phyloP scores from a whole-genome alignment of 1,140 invertebrate species.

The Cydia splendana region DNA sequence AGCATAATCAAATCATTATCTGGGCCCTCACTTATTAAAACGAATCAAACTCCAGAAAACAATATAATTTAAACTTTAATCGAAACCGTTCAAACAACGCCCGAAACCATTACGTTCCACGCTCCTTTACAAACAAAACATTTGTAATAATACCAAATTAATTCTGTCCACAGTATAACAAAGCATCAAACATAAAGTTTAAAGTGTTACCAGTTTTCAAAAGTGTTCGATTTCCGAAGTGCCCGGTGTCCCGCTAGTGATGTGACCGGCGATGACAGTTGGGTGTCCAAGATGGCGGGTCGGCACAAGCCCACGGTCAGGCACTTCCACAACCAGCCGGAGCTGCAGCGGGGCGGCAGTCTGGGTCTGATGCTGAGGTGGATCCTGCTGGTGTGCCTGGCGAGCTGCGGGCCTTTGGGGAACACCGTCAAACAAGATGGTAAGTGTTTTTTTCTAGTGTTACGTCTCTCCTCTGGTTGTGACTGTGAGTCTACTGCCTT shows the following conservation, averaged over 20 bases:
- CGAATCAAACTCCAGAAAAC: slow-evolving; percentile 30
- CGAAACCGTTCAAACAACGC: slow-evolving; percentile 22
- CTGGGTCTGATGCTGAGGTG: slow-evolving; percentile 65
- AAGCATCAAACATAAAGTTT: neutral
- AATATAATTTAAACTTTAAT: slow-evolving; percentile 30
- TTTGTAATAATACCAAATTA: slow-evolving; percentile 29
- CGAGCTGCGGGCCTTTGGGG: slow-evolving; percentile 62
- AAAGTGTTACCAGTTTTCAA: neutral
- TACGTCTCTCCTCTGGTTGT: too few relatives aligned
- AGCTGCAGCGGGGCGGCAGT: slow-evolving; percentile 56
- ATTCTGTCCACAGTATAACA: slow-evolving; percentile 7
- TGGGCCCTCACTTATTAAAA: slow-evolving; percentile 25
- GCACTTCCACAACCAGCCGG: slow-evolving; percentile 72
- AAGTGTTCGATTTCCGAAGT: slow-evolving; percentile 14
- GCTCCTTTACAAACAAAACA: slow-evolving; percentile 24
- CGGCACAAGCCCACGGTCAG: slow-evolving; percentile 55
- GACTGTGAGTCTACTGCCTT: too few relatives aligned
- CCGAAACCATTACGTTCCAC: slow-evolving; percentile 14
- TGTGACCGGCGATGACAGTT: slow-evolving; percentile 44
- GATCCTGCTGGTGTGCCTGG: slow-evolving; percentile 68
- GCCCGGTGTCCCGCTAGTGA: neutral
- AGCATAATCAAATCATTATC: slow-evolving; percentile 20
- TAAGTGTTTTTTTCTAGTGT: slow-evolving; percentile 45
- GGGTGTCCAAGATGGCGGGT: slow-evolving; percentile 53
- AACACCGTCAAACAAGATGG: slow-evolving; percentile 73